phyloP scores from a whole-genome alignment of 2,113 vertebrate species.

The Sula dactylatra region DNA sequence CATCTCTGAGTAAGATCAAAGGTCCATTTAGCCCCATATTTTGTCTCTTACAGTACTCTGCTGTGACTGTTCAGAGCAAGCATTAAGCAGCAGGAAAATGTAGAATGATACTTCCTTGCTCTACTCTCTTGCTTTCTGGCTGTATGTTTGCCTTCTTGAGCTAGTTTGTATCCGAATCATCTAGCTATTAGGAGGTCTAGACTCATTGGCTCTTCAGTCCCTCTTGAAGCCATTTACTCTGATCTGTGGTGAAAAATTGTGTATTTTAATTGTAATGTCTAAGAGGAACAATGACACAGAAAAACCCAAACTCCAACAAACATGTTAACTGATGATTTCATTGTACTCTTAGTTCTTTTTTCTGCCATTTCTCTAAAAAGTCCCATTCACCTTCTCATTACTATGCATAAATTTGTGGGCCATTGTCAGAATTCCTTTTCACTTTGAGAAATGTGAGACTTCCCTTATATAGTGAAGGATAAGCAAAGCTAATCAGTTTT shows the following conservation, averaged over 20 bases:
- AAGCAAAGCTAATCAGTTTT: neutral
- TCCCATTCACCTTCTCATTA: neutral
- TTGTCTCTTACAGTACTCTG: neutral
- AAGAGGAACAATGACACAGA: neutral
- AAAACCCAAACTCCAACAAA: neutral
- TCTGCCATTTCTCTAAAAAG: neutral
- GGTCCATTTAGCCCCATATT: neutral
- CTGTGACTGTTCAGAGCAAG: neutral
- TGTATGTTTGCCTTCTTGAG: neutral
- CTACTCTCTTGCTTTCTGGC: neutral
- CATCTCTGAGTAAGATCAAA: neutral
- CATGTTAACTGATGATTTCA: neutral
- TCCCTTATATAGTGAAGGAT: accelerated
- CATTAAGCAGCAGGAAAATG: neutral
- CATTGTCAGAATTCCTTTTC: neutral
- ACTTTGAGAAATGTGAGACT: neutral
- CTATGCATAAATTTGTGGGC: neutral
- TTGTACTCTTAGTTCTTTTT: neutral
- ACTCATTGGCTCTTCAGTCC: neutral
- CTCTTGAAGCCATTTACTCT: neutral
- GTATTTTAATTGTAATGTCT: neutral
- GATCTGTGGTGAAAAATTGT: neutral
- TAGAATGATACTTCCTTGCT: neutral
- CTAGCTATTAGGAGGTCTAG: neutral
- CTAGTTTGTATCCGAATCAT: neutral